These are phyloP conservation scores for Manis pentadactyla DNA, from an alignment of 2,797 vertebrate genomes.

Conservation along the genomic window DNA sequence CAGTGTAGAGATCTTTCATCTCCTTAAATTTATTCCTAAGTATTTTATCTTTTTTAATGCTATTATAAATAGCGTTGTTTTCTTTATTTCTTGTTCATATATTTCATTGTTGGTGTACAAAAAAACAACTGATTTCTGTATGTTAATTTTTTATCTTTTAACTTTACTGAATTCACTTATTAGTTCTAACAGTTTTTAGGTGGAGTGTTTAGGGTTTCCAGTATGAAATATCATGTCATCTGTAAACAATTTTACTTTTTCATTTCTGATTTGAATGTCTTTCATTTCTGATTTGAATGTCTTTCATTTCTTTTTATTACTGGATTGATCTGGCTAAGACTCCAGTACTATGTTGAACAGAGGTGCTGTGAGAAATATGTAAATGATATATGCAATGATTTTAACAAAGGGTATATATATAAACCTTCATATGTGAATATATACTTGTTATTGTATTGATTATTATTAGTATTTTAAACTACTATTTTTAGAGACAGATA, in stretches of 20 bases:
- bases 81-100: neutral
- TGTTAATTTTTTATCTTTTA: neutral
- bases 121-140: neutral
- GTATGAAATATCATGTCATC: neutral
- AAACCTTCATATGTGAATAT: neutral
- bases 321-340: neutral
- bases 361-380: no score
- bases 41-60: neutral
- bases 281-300: neutral
- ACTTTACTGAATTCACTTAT: neutral
- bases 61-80: neutral
- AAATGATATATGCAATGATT: neutral
- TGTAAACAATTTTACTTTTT: neutral
- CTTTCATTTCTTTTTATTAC: neutral
- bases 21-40: no score
- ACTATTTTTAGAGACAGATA: neutral
- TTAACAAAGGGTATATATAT: neutral
- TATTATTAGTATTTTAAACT: neutral
- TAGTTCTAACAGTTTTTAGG: neutral
- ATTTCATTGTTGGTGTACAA: neutral
- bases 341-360: neutral
- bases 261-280: neutral
- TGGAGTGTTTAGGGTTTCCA: neutral
- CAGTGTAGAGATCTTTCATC: no score
- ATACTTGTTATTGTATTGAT: neutral